A percentile compares a stretch with the other conserved stretches of the same genome.
Conservation (phyloP, 2,797 vertebrate genomes). For the Typhlichthys subterraneus region DNA sequence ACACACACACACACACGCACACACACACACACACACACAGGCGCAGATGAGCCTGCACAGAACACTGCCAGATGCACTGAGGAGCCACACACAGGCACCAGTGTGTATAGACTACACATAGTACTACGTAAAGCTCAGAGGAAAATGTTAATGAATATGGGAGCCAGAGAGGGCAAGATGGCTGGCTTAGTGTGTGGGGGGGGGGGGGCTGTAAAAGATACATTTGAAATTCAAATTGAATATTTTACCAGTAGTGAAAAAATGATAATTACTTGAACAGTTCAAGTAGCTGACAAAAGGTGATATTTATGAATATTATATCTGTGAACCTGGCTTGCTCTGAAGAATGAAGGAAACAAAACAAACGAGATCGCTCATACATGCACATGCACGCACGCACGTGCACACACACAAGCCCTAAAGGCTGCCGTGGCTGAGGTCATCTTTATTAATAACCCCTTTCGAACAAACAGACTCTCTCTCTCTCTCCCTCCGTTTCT, state of each 20-base stretch:
- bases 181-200: neutral
- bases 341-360: neutral
- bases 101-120: conserved; percentile 3
- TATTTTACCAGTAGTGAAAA: conserved; percentile 6
- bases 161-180: neutral
- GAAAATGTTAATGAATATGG: neutral
- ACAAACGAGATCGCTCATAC: conserved; percentile 12
- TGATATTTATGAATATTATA: neutral
- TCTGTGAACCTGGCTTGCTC: neutral
- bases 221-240: conserved; percentile 11
- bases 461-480: conserved; percentile 69
- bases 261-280: conserved; percentile 34
- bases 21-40: conserved; percentile 3
- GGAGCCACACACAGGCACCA: conserved; percentile 14
- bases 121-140: conserved; percentile 8
- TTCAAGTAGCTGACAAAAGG: conserved; percentile 16
- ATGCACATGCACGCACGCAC: conserved; percentile 18
- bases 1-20: conserved; percentile 31
- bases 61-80: conserved; percentile 14
- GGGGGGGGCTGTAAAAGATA: conserved; percentile 1
- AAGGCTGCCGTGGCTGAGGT: conserved; percentile 65
- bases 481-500: conserved; percentile 2
- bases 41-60: conserved; percentile 23
- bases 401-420: conserved; percentile 15
- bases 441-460: conserved; percentile 82